Conservation (phyloP, 1,140 invertebrate genomes). For the Polypedilum vanderplanki region DNA sequence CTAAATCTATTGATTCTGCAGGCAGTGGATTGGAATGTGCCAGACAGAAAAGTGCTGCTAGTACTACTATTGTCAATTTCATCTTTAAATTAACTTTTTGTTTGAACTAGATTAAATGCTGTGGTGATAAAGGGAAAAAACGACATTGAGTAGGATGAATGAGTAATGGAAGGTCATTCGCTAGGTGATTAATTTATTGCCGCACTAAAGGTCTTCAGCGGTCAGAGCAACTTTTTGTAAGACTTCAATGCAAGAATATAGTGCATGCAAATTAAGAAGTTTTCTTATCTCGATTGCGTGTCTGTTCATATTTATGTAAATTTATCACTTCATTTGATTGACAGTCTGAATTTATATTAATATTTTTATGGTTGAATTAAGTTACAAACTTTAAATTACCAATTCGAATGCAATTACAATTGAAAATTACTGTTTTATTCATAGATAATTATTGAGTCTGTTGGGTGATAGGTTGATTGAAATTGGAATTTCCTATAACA, state of each 20-base stretch:
- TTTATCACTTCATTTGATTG: no score
- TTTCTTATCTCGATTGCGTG: neutral
- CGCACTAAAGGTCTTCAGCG: neutral
- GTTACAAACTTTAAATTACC: no score
- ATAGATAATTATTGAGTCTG: no score
- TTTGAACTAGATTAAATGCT: conserved; percentile 18
- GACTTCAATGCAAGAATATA: neutral
- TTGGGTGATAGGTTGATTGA: no score
- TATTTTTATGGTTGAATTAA: no score
- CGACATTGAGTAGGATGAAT: neutral
- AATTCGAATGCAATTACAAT: no score
- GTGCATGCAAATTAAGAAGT: neutral
- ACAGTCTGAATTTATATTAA: no score
- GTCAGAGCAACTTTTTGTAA: neutral
- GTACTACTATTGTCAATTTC: neutral
- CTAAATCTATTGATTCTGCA: conserved; percentile 7
- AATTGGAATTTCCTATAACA: no score
- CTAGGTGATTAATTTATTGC: neutral
- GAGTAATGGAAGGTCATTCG: neutral
- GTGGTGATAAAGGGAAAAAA: neutral
- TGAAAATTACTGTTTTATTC: no score
- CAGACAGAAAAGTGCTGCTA: conserved; percentile 14
- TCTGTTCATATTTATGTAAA: neutral
- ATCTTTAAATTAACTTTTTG: neutral
- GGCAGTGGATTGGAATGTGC: neutral